Base-by-base conservation (phyloP, 2,797 vertebrate species). In the Nyctalus aviator region DNA sequence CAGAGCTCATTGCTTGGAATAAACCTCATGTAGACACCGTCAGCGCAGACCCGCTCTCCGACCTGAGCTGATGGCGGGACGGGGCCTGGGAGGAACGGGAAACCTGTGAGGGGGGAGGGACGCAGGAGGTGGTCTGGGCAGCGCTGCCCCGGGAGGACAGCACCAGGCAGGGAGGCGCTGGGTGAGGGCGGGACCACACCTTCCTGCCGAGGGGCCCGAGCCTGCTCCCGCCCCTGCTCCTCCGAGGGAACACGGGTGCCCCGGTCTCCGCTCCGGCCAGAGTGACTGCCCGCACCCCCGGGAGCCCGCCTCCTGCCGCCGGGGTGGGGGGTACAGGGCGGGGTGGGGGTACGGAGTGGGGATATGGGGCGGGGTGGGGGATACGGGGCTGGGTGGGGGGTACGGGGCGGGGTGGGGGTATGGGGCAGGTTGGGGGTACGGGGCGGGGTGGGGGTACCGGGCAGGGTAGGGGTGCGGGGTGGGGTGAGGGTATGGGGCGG, bases 251-350 rank as follows among this genome's bases (percentile, higher is more conserved):
- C 21, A 23, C 13, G 1, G 8, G 27, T 1, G 48, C 20, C 1
- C 35, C 5, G 17, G n/a, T 30, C 68, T 9, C 14, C 0, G n/a
- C 73, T 53, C 59, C 17, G 68, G 4, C 18, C 46, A 0, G 8
- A 3, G 8, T 0, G 5, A 0, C 2, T 10, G 20, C 21, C 53
- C 1, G 27, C 0, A 5, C 35, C 20, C 30, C 3, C 1, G 18
- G 25, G 59, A 55, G 46, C 69, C 21, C 3, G 2, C 1, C 44
- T 55, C 46, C 20, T 14, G 2, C 30, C 25, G 25, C 37, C 32
- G 0, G 37, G 73, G 18, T 5, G 37, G 5, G 18, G 53, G 27
- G 1, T 50, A 5, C 15, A 6, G 50, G 48, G 48, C 4, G 14
- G 35, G 37, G 37, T 37, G 37, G 37, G 37, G 37, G n/a, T n/a